Evolutionary conservation across 2,888 invertebrate species (phyloP), one percentile per base, ranked within the genome.

Genomic region (Chaetoderma sp.): DNA sequence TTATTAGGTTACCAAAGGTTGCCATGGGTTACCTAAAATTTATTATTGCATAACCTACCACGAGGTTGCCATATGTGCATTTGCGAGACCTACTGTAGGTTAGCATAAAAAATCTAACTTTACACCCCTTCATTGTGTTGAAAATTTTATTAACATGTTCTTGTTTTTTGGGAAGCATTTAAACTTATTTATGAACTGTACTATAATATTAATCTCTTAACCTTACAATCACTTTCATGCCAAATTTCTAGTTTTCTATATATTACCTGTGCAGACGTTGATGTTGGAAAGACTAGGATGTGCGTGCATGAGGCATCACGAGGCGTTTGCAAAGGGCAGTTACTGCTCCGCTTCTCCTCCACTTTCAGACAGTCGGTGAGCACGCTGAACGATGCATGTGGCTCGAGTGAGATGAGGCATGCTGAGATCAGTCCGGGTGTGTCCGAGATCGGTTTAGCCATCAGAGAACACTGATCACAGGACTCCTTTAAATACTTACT

Each of bases 231-330:
- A n/a, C n/a, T n/a, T n/a, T n/a, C 13, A n/a, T 39, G 39, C 39
- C 10, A 39, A 13, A 39, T 39, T 13, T n/a, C 39, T 39, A n/a
- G 10, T 39, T 13, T 13, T n/a, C 16, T 39, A 13, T 39, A 39
- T 13, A 57, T 57, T 65, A 82, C 83, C 80, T 80, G 82, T 27
- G 85, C 85, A 8, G 82, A 81, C 30, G 86, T 83, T 4, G 86
- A 97, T 44, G 97, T 98, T 56, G 98, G 98, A 88, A 99, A 98
- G 76, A 98, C 98, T 77, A 99, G 91, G 76, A 99, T 98, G 86
- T 99, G 99, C 66, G 98, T 98, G 86, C 95, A 95, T 63, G 96
- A 94, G 71, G 96, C 95, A 88, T 99, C 98, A 72, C 96, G 92
- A 5, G 98, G 98, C 67, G 98, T 98, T 78, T 94, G 94, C 79